Base-by-base conservation (phyloP, 64 coral and sea anemone species). In the Dendrophyllia cribrosa region DNA sequence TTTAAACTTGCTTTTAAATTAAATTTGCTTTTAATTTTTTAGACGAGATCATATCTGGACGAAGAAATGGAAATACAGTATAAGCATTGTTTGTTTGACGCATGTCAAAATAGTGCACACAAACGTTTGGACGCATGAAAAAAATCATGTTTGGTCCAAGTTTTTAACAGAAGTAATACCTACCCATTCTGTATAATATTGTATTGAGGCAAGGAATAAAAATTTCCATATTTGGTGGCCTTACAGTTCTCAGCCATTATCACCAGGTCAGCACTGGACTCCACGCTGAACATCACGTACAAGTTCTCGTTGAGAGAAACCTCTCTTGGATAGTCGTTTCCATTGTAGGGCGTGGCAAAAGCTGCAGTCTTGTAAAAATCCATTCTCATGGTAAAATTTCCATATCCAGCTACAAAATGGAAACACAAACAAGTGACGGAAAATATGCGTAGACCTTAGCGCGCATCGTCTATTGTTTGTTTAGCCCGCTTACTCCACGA, bases 181-280 rank as follows among this genome's bases (percentile, higher is more conserved):
- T 84, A 84, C 80, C 80, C 80, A 67, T 84, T 84, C 47, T 67
- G 59, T 49, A 84, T 66, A 20, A 84, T 12, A 34, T 14, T 51
- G 62, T 84, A 84, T 8, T 84, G 46, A 4, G 80, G 80, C 80
- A 19, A 84, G 7, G 80, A 84, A n/a, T 84, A 53, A 67, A 67
- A 67, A 67, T 25, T 46, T 66, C 8, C 61, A 21, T 47, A 16
- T 49, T 84, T 84, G 17, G 80, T 84, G 9, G 80, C 80, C 62
- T 62, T 66, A 13, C 60, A 66, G 80, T 84, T 84, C 20, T 51
- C 80, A 51, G 80, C 80, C 80, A 84, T 84, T 20, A 84, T 84
- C 7, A 84, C 80, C 4, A 84, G 19, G 9, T 84, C 60, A 51
- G 60, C 62, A 49, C 15, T 14, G 19, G 80, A 84, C 9, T 66